Conservation (phyloP, 2,888 invertebrate species). For the Epinotia bilunana region DNA sequence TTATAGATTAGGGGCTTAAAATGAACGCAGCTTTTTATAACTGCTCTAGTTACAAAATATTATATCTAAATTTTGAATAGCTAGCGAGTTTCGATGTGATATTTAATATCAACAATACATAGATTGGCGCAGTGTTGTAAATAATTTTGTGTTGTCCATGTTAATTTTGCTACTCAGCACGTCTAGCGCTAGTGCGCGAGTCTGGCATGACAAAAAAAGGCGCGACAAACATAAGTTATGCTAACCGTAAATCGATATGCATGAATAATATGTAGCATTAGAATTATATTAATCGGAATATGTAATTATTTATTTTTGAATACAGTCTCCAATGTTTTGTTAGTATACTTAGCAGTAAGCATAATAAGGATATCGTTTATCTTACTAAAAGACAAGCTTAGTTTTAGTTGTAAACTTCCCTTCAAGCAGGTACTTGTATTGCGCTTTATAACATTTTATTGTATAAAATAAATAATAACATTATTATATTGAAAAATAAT, state of each 20-base stretch:
- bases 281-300: slow-evolving; percentile 11
- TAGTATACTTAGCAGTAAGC: slow-evolving; percentile 29
- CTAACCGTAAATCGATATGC: too few species aligned
- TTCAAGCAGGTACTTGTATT: slow-evolving; percentile 54
- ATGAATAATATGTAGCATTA: neutral
- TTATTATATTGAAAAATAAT: slow-evolving; percentile 5
- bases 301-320: slow-evolving; percentile 27
- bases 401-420: slow-evolving; percentile 43
- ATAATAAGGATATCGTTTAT: slow-evolving; percentile 26
- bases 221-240: neutral
- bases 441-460: slow-evolving; percentile 50
- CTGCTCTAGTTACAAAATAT: slow-evolving; percentile 8
- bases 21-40: slow-evolving; percentile 16
- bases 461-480: slow-evolving; percentile 53
- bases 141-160: slow-evolving; percentile 21
- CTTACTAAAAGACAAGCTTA: slow-evolving; percentile 54
- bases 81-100: slow-evolving; percentile 8
- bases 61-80: slow-evolving; percentile 10
- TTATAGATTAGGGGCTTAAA: slow-evolving; percentile 15
- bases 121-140: slow-evolving; percentile 38
- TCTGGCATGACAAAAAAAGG: neutral
- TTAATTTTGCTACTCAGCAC: slow-evolving; percentile 1
- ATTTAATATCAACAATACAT: slow-evolving; percentile 20
- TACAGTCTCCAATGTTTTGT: neutral
- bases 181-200: neutral